phyloP scores from a whole-genome alignment of 2,797 vertebrate genomes.

The Hyperoplus immaculatus region DNA sequence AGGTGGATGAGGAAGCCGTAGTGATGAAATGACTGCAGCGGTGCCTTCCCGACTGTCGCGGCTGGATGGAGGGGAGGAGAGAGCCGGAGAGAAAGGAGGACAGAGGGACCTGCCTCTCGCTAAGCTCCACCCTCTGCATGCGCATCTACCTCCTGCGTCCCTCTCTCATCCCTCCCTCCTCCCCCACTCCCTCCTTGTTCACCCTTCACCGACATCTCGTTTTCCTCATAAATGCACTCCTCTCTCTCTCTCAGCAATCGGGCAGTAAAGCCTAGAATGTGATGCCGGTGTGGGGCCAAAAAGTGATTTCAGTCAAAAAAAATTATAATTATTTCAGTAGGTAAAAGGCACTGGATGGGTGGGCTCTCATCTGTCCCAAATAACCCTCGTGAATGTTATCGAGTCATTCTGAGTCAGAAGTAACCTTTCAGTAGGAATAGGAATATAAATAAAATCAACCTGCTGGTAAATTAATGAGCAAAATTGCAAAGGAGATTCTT shows the following conservation, averaged over 20 bases:
- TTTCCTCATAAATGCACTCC: conserved; percentile 75
- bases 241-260: conserved; percentile 74
- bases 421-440: no score
- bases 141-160: conserved; percentile 71
- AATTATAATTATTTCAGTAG: no score
- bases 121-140: conserved; percentile 85
- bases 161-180: conserved; percentile 59
- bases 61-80: conserved; percentile 52
- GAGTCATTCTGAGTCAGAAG: no score
- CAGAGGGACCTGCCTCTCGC: conserved; percentile 77
- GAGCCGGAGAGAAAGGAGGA: conserved; percentile 64
- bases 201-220: conserved; percentile 84
- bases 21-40: conserved; percentile 60
- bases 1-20: background rate
- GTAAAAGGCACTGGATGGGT: no score
- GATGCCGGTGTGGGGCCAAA: background rate
- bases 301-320: no score
- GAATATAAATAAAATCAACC: no score
- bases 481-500: no score
- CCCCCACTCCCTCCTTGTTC: conserved; percentile 71
- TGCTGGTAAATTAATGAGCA: no score
- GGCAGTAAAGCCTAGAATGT: conserved; percentile 36
- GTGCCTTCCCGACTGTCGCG: conserved; percentile 33
- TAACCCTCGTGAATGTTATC: no score
- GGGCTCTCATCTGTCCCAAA: no score